These are phyloP conservation scores for Coendou prehensilis DNA, from an alignment of 2,797 vertebrate genomes.

Conservation along the genomic window DNA sequence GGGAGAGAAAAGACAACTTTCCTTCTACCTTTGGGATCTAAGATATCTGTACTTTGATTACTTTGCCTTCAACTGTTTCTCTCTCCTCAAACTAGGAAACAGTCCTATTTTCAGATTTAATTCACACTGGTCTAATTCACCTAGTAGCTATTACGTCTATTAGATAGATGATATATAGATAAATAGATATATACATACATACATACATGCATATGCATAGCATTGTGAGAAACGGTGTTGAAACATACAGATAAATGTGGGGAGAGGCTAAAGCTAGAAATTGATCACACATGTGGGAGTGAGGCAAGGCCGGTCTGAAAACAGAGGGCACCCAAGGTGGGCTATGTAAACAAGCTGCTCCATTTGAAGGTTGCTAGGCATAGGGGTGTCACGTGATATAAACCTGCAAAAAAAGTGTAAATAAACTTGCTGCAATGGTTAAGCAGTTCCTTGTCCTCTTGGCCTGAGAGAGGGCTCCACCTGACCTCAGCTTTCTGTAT, in stretches of 20 bases:
- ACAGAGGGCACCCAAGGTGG: too few species aligned
- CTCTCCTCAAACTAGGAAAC: neutral
- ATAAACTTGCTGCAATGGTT: too few species aligned
- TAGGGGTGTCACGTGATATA: too few species aligned
- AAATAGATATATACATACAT: neutral
- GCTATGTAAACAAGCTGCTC: too few species aligned
- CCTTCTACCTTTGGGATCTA: neutral
- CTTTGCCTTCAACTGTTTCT: neutral
- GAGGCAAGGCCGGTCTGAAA: too few species aligned
- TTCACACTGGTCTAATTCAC: neutral
- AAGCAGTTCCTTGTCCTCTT: too few species aligned
- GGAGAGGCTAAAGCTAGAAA: too few species aligned
- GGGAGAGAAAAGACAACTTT: neutral
- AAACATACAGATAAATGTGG: neutral
- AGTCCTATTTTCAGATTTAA: neutral
- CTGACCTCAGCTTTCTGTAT: too few species aligned
- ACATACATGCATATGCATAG: neutral
- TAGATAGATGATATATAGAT: neutral
- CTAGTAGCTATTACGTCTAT: neutral
- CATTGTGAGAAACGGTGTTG: neutral
- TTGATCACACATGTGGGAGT: too few species aligned
- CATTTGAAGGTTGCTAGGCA: too few species aligned
- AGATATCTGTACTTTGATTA: neutral
- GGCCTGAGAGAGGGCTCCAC: too few species aligned
- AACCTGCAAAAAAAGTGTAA: too few species aligned